Conservation (phyloP, 2,797 vertebrate genomes). For the Cynopterus sphinx region DNA sequence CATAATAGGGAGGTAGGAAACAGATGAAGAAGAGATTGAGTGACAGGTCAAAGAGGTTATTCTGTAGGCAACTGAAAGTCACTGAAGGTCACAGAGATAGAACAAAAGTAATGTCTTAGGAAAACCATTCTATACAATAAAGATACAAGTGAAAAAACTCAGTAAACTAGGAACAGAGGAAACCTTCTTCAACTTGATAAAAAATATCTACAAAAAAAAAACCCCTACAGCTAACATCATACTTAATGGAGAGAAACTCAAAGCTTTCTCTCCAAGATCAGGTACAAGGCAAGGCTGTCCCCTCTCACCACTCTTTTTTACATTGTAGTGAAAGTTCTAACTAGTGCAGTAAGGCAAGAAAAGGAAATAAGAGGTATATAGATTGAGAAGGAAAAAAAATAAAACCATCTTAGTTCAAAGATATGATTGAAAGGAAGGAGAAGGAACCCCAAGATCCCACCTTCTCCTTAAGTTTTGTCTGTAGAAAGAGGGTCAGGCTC, state of each 20-base stretch:
- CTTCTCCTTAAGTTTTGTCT: conserved; percentile 82
- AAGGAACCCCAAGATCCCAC: conserved; percentile 79
- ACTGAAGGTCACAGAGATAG: neutral
- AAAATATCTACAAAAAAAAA: neutral
- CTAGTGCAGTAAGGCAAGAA: neutral
- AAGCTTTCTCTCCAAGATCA: neutral
- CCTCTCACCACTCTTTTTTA: neutral
- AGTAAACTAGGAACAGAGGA: neutral
- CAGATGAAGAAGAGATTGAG: neutral
- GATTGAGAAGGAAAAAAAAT: neutral
- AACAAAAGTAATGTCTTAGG: conserved; percentile 19
- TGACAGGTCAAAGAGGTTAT: neutral
- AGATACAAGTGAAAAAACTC: neutral
- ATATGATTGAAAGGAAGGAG: neutral
- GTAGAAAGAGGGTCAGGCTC: conserved; percentile 85
- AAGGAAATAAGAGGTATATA: neutral
- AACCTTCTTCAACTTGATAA: neutral
- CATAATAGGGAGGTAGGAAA: conserved; percentile 16
- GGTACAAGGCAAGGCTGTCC: neutral
- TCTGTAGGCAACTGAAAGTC: neutral
- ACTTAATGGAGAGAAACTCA: neutral
- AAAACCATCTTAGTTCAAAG: neutral
- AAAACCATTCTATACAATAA: neutral
- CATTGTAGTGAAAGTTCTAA: neutral
- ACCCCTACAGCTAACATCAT: neutral